Percentiles rank a stretch among this genome's conserved stretches.
Evolutionary conservation across 2,888 invertebrate genomes (phyloP).

Genomic region (Drosophila lutescens): DNA sequence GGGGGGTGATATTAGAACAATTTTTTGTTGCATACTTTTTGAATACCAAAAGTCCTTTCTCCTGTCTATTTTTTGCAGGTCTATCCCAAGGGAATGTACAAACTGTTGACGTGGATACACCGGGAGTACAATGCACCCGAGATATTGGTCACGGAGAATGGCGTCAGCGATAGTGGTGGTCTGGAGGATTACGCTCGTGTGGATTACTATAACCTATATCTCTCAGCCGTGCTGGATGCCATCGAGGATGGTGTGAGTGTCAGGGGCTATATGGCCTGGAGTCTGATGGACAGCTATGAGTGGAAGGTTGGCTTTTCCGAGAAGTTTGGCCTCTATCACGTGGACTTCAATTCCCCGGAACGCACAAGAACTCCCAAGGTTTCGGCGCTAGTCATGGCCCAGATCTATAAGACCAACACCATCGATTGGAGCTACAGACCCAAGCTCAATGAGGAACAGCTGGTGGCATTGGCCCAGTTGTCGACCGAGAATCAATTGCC

Average conservation of each 20-base stretch:
- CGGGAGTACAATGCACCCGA: slow-evolving; percentile 86
- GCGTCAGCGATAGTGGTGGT: slow-evolving; percentile 85
- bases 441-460: slow-evolving; percentile 62
- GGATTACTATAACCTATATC: slow-evolving; percentile 85
- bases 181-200: slow-evolving; percentile 85
- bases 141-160: slow-evolving; percentile 87
- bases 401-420: slow-evolving; percentile 85
- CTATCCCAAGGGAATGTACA: slow-evolving; percentile 88
- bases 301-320: slow-evolving; percentile 91
- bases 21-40: no score
- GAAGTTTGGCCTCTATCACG: slow-evolving; percentile 90
- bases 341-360: slow-evolving; percentile 88
- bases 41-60: no score
- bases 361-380: slow-evolving; percentile 88
- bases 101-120: slow-evolving; percentile 87
- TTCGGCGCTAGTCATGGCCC: slow-evolving; percentile 87
- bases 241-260: slow-evolving; percentile 87
- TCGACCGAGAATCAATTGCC: slow-evolving; percentile 39
- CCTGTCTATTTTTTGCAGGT: slow-evolving; percentile 86
- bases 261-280: slow-evolving; percentile 90
- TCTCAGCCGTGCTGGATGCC: slow-evolving; percentile 82
- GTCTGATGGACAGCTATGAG: slow-evolving; percentile 92
- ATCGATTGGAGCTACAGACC: slow-evolving; percentile 83
- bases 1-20: no score
- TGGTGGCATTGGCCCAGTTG: slow-evolving; percentile 72